Base-by-base conservation (phyloP, 2,888 invertebrate species). In the Dioctria linearis region DNA sequence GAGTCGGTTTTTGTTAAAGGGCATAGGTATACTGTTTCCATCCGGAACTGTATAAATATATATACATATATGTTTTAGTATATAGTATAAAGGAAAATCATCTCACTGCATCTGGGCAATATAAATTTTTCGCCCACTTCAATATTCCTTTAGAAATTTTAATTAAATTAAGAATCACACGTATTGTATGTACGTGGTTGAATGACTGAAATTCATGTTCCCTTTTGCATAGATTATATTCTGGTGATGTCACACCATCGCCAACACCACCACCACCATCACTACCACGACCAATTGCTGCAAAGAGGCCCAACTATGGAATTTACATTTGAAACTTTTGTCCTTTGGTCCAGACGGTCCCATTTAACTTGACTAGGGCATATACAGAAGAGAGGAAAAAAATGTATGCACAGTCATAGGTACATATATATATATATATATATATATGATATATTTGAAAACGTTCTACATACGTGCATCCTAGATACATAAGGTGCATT, bases 141-240 rank as follows among this genome's bases (percentile, higher is more conserved):
- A 40, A 40, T 37, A 25, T 43, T 51, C 65, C 51, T 61, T 39
- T 51, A 37, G 49, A 37, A 65, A 78, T 65, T 78, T 78, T 65
- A 78, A 78, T 78, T 78, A 78, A 78, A 78, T 78, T 49, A 78
- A 65, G 78, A 66, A 78, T 78, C 78, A 78, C 49, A 25, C 25
- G 25, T 25, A 25, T 2, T n/a, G 2, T 25, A 25, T 25, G 78
- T 65, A 78, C 78, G 40, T 39, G 75, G 57, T 42, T 78, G 51
- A 66, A 65, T 78, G 78, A 63, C 65, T 66, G 51, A 78, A 78
- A 78, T 78, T 78, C 78, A 66, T 40, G 54, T 66, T 65, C 39
- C n/a, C 51, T 59, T n/a, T 37, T 37, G 54, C 37, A n/a, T 25
- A 71, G 13, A 59, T 54, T 71, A 71, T 25, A 25, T 54, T 40